Conservation (phyloP, 2,113 vertebrate species). For the Engystomops pustulosus region DNA sequence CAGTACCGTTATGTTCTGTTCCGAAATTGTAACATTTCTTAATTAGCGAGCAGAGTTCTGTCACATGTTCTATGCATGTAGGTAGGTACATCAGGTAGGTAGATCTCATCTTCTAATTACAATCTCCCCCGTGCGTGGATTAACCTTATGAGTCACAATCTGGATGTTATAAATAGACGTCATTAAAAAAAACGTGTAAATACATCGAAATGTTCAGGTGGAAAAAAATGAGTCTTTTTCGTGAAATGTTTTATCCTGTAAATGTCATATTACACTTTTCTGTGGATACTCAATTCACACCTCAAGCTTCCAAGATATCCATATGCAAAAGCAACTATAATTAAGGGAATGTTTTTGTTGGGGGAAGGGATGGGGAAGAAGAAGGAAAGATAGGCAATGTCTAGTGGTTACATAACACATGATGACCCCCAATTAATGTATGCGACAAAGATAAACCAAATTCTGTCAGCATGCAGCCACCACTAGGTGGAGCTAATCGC, state of each 20-base stretch:
- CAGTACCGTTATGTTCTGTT: neutral
- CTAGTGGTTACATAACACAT: too few relatives aligned
- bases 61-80: neutral
- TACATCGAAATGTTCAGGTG: conserved; percentile 12
- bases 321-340: too few relatives aligned
- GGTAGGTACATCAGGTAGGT: neutral
- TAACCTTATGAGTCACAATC: conserved; percentile 3
- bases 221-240: neutral
- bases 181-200: conserved; percentile 24
- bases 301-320: neutral
- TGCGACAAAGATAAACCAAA: too few relatives aligned
- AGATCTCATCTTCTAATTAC: neutral
- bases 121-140: neutral
- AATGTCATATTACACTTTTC: neutral
- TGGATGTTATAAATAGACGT: neutral
- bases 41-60: too few relatives aligned
- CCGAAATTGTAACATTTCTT: neutral
- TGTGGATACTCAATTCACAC: neutral
- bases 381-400: neutral
- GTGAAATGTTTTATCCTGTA: neutral
- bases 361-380: neutral
- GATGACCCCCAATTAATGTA: too few relatives aligned
- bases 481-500: too few relatives aligned
- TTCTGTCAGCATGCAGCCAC: too few relatives aligned
- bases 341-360: too few relatives aligned